Percentiles rank a stretch among this genome's conserved stretches.
Conservation (phyloP, 2,113 vertebrate genomes). For the Danio rerio region GRCz12tu NC_133184.1:41517001-41517500, state of each 20-base stretch:
- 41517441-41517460: conserved; percentile 13
- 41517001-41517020: no score
- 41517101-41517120: no score
- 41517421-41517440: neutral
- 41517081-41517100: no score
- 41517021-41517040: no score
- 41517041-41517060: no score
- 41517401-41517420: neutral
- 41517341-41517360: neutral
- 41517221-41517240: neutral
- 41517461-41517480: neutral
- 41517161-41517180: no score
- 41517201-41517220: no score
- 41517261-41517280: neutral
- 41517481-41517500: conserved; percentile 39
- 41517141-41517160: no score
- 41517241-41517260: neutral
- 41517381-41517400: neutral
- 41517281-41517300: no score
- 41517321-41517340: neutral
- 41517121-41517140: no score
- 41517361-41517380: neutral
- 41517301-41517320: neutral
- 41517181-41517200: no score
- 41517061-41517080: no score